Base-by-base conservation (phyloP, 2,797 vertebrate genomes). In the Lithobates sylvaticus region DNA sequence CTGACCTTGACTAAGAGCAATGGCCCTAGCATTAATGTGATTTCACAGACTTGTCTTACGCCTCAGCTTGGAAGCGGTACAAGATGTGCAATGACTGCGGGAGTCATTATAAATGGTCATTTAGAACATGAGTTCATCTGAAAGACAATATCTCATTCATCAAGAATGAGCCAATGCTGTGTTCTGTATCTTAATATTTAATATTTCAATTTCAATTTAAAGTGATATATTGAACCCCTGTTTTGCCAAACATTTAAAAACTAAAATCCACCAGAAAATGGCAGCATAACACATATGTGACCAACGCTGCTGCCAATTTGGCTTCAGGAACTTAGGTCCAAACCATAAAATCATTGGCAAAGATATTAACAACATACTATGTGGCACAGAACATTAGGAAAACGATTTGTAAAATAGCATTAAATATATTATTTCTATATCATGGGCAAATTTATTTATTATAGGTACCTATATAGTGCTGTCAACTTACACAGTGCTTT, bases 1-100 rank as follows among this genome's bases (percentile, higher is more conserved):
- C 65, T 79, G 58, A 78, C 76, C 76, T 85, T 85, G 83, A 78
- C 47, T 64, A 79, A 78, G 76, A 78, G 36, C 36, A 72, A 78
- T 85, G 83, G 76, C 47, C 12, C 21, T 27, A 13, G 54, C 21
- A 34, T 32, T 74, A 85, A 85, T 85, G 76, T 72, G 72, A 79
- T 85, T 79, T 85, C 76, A 78, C 73, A 36, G 42, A 18, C 68
- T 79, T 73, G 76, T 78, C 54, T 67, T 76, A 69, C 27, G 44
- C 76, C 74, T 77, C 47, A 77, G 82, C 74, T 77, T 76, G 74
- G 65, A 84, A 68, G 44, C 44, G 36, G 74, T 68, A 84, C 82
- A 77, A 27, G 64, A 76, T 84, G 74, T 77, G 42, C 74, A 34
- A 50, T 36, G 34, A 64, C 74, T 76, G n/a, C 32, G 50, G 73